Percentiles rank a stretch among this genome's conserved stretches.
These are phyloP conservation scores for Hedychridium roseum DNA, from an alignment of 2,888 invertebrate genomes.

Conservation along the genomic window DNA sequence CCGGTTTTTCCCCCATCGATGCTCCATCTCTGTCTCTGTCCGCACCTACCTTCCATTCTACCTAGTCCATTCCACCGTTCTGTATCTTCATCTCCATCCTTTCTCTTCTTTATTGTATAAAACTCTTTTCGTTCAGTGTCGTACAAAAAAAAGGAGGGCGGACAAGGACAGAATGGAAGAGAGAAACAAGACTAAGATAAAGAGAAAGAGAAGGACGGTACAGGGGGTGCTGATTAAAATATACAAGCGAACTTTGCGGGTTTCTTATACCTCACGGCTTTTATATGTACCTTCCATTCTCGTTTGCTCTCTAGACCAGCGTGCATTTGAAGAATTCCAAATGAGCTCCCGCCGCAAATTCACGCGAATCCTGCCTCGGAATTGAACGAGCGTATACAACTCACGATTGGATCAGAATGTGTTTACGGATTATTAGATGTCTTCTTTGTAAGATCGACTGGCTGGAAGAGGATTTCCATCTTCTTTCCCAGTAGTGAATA, in stretches of 20 bases:
- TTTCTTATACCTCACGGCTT: conserved; percentile 48
- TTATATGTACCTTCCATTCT: conserved; percentile 15
- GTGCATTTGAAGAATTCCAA: conserved; percentile 59
- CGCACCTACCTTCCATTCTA: conserved; percentile 18
- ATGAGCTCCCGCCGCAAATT: conserved; percentile 50
- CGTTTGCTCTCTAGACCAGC: conserved; percentile 27
- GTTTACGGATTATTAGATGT: no score
- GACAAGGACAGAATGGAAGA: conserved; percentile 2
- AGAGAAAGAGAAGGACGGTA: conserved; percentile 34
- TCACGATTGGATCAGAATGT: no score
- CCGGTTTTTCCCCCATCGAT: conserved; percentile 40
- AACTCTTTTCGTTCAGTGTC: conserved; percentile 38
- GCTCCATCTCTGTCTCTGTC: conserved; percentile 31
- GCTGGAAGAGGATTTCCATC: no score
- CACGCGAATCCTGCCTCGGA: conserved; percentile 24
- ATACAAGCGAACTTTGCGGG: conserved; percentile 56
- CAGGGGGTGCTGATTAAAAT: conserved; percentile 59
- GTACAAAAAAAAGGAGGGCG: conserved; percentile 26
- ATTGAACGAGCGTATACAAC: neutral
- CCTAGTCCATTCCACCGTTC: no score
- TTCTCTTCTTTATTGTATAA: conserved; percentile 31
- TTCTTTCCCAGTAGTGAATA: no score
- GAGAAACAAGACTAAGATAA: conserved; percentile 28
- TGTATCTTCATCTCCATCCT: no score
- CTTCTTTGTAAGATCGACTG: no score